Evolutionary conservation across 2,888 invertebrate genomes (phyloP).

Genomic region (Muschampia plurimacula): DNA sequence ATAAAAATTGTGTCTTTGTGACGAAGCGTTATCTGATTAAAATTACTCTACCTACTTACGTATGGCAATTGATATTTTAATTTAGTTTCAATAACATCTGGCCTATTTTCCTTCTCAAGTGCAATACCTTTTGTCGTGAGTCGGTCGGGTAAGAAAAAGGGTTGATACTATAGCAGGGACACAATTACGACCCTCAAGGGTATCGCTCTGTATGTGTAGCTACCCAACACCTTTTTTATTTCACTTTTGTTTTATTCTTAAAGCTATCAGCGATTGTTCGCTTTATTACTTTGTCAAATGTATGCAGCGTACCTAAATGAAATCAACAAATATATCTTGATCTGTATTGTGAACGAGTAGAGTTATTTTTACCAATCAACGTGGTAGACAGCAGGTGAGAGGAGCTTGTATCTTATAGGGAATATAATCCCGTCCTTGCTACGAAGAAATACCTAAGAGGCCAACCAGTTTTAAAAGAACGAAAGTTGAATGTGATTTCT

Average conservation of each 20-base stretch:
- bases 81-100: slow-evolving; percentile 25
- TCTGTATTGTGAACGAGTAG: too few species aligned
- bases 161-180: slow-evolving; percentile 60
- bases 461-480: too few species aligned
- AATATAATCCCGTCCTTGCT: too few species aligned
- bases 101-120: slow-evolving; percentile 9
- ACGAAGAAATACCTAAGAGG: too few species aligned
- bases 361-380: too few species aligned
- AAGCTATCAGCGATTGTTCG: slow-evolving; percentile 24
- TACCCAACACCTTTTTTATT: slow-evolving; percentile 57
- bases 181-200: slow-evolving; percentile 65
- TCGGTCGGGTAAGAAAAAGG: slow-evolving; percentile 52
- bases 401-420: too few species aligned
- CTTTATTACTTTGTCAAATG: slow-evolving; percentile 4
- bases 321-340: too few species aligned
- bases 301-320: not conserved
- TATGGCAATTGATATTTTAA: not conserved
- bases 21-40: too few species aligned
- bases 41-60: too few species aligned
- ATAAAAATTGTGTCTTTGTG: too few species aligned
- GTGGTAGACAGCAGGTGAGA: too few species aligned
- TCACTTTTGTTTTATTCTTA: slow-evolving; percentile 49
- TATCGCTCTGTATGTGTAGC: slow-evolving; percentile 57
- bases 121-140: slow-evolving; percentile 25
- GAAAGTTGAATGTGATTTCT: too few species aligned